Conservation (phyloP, 2,113 vertebrate genomes). For the Poeciliopsis occidentalis region DNA sequence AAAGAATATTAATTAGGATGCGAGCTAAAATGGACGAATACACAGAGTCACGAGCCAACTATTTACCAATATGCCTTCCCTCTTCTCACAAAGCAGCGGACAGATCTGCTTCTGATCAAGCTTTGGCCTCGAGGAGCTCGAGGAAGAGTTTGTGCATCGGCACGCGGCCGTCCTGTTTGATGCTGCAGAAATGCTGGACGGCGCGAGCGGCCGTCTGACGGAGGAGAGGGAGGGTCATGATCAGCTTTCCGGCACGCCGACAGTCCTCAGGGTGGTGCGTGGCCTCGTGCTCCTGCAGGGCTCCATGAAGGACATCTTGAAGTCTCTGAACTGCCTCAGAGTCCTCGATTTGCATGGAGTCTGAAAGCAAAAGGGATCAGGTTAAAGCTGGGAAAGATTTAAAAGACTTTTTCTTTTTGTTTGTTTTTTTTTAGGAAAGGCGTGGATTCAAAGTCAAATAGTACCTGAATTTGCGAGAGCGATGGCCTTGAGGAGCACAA, state of each 20-base stretch:
- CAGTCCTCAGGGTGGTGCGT: constrained; percentile 91
- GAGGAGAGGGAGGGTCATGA: constrained; percentile 96
- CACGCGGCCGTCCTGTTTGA: constrained; percentile 98
- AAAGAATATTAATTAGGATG: constrained; percentile 11
- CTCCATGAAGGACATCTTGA: constrained; percentile 95
- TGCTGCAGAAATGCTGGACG: constrained; percentile 98
- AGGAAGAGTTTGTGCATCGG: constrained; percentile 99
- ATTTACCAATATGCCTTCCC: constrained; percentile 45
- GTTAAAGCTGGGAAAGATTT: background rate
- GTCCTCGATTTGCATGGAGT: constrained; percentile 98
- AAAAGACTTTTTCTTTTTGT: too few relatives aligned
- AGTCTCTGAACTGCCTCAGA: constrained; percentile 94
- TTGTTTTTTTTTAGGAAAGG: background rate
- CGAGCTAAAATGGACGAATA: constrained; percentile 56
- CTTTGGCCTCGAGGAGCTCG: constrained; percentile 98
- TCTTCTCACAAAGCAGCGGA: background rate
- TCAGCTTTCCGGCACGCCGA: constrained; percentile 91
- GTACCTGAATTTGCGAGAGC: constrained; percentile 97
- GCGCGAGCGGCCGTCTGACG: constrained; percentile 96
- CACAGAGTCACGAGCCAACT: constrained; percentile 32
- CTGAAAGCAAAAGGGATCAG: constrained; percentile 77
- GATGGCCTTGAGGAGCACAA: constrained; percentile 97
- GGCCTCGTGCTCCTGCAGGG: constrained; percentile 92
- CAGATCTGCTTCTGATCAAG: constrained; percentile 77
- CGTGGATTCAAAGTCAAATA: fast-evolving